Evolutionary conservation across 2,888 invertebrate species (phyloP).

Genomic region (Luffia ferchaultella): DNA sequence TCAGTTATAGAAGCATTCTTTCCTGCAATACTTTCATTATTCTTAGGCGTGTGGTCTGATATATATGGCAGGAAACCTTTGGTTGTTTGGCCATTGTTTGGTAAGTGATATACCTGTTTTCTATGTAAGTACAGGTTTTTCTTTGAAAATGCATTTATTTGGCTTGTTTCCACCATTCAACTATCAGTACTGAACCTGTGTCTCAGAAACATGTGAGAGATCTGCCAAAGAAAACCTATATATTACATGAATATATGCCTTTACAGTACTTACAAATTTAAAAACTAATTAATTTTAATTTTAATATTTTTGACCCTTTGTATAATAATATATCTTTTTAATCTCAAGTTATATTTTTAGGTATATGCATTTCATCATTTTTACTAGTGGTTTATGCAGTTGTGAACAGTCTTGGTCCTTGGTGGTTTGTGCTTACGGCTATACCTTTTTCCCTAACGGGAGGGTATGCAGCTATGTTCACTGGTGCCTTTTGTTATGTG

Average conservation of each 20-base stretch:
- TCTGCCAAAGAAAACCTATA: too few species aligned
- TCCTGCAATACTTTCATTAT: slow-evolving; percentile 73
- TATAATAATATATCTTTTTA: too few species aligned
- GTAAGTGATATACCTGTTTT: slow-evolving; percentile 51
- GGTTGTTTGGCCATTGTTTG: slow-evolving; percentile 68
- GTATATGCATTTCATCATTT: slow-evolving; percentile 34
- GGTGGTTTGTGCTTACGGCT: slow-evolving; percentile 60
- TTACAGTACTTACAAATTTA: too few species aligned
- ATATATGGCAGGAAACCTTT: slow-evolving; percentile 78
- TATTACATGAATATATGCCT: too few species aligned
- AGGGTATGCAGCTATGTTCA: slow-evolving; percentile 68
- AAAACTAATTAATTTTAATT: too few species aligned
- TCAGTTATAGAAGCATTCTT: slow-evolving; percentile 71
- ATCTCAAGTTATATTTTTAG: too few species aligned
- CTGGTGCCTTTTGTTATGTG: slow-evolving; percentile 71
- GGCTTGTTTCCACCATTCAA: too few species aligned
- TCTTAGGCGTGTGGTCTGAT: slow-evolving; percentile 85
- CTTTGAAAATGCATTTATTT: too few species aligned
- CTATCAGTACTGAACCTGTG: too few species aligned
- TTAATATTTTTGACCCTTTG: too few species aligned
- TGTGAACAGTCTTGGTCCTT: slow-evolving; percentile 42
- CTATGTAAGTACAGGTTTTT: too few species aligned
- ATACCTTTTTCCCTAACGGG: slow-evolving; percentile 70
- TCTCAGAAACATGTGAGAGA: too few species aligned
- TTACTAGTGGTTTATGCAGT: slow-evolving; percentile 38